These are phyloP conservation scores for Hippocampus barbouri DNA, from an alignment of 2,113 vertebrate genomes.

Conservation along the genomic window DNA sequence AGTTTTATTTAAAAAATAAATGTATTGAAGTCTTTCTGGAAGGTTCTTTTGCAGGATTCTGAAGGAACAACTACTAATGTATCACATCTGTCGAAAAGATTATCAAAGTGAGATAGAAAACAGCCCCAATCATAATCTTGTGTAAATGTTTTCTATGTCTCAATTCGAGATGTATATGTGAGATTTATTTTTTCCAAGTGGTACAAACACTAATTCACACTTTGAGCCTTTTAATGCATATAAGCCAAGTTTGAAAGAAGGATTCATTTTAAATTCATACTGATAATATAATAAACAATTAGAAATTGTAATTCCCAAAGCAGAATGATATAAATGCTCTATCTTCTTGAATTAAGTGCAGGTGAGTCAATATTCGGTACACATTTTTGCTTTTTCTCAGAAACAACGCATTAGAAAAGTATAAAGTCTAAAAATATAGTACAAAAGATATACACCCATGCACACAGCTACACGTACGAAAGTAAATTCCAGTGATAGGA, in stretches of 20 bases:
- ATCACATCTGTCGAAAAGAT: no score
- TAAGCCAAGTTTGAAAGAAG: conserved; percentile 1
- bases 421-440: conserved; percentile 42
- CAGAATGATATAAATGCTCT: conserved; percentile 19
- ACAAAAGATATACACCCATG: conserved; percentile 31
- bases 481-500: conserved; percentile 28
- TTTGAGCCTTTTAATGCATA: conserved; percentile 12
- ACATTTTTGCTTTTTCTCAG: conserved; percentile 6
- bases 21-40: not conserved
- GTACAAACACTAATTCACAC: conserved; percentile 22
- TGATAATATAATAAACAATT: conserved; percentile 12
- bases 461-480: conserved; percentile 20
- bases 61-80: not conserved
- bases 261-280: conserved; percentile 9
- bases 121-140: no score
- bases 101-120: no score
- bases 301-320: conserved; percentile 11
- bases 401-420: conserved; percentile 32
- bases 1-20: not conserved
- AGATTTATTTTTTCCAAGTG: conserved; percentile 49
- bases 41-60: not conserved
- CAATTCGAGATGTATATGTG: conserved; percentile 2
- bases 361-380: conserved; percentile 6
- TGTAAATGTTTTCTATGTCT: no score
- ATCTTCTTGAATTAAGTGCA: conserved; percentile 22